Base-by-base conservation (phyloP, 2,113 vertebrate species). In the Hemiprocne comata region DNA sequence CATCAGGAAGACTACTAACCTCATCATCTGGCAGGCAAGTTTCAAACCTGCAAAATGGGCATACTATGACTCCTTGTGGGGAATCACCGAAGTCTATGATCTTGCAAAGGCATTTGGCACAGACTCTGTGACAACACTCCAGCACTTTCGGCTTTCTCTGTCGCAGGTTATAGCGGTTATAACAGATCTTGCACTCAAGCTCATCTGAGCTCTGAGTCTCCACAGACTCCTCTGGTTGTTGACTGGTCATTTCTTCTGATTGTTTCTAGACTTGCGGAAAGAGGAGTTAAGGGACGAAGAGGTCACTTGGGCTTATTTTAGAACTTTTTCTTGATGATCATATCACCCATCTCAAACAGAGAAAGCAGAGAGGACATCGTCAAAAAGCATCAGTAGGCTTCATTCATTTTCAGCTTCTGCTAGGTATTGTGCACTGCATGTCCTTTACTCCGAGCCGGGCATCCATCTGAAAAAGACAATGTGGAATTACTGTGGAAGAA, bases 101-200 rank as follows among this genome's bases (percentile, higher is more conserved):
- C 97, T 99, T 99, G 85, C 96, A 95, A 48, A 99, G 98, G 94
- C 99, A 99, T 97, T 98, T 99, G 97, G 98, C 98, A 85, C 99
- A 99, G 21, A 99, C 98, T 34, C 98, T 97, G 95, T 99, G 99
- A 93, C 98, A 98, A 34, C 99, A 99, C 85, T 98, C 98, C 26
- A 99, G 98, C 82, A 99, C 98, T 89, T 99, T 99, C 0, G 99
- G 99, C 81, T 99, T 98, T 50, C 98, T 98, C 90, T 98, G 98
- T 5, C 97, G 97, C 83, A 99, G 95, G 94, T 98, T 99, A 90
- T 99, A 99, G 6, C 97, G 96, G 29, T 98, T 99, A 95, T 99
- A 99, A 81, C 99, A 99, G 95, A 99, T 99, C 96, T 99, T 99
- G 95, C 99, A 99, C 98, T 99, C 99, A 3, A 99, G 97, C 88